These are phyloP conservation scores for Drosophila buzzatii DNA, from an alignment of 2,888 invertebrate genomes.

Conservation along the genomic window DNA sequence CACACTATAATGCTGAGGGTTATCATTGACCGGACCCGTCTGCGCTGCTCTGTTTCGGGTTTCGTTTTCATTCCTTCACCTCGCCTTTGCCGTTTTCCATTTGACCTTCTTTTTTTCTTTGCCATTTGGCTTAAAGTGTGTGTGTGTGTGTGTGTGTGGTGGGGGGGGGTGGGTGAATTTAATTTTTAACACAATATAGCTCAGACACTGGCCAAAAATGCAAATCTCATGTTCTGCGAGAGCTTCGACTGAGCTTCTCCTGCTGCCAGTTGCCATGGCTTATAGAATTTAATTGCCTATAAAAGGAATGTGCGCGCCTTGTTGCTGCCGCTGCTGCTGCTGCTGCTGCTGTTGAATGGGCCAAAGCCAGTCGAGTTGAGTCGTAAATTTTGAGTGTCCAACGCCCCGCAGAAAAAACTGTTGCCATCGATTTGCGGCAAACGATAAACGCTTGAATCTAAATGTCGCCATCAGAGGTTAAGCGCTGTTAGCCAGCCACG, in stretches of 20 bases:
- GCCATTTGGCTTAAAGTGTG: background rate
- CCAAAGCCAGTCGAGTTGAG: slow-evolving; percentile 26
- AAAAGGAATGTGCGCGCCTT: slow-evolving; percentile 76
- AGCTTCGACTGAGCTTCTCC: slow-evolving; percentile 39
- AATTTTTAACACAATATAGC: slow-evolving; percentile 34
- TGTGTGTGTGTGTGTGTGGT: no score
- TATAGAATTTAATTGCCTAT: slow-evolving; percentile 84
- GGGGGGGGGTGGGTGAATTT: slow-evolving; percentile 6
- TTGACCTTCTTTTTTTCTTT: slow-evolving; percentile 43
- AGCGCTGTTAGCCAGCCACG: slow-evolving; percentile 43
- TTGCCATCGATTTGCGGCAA: slow-evolving; percentile 48
- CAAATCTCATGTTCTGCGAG: slow-evolving; percentile 41
- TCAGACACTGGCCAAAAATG: slow-evolving; percentile 35
- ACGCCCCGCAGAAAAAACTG: slow-evolving; percentile 9
- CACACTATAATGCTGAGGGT: slow-evolving; percentile 62
- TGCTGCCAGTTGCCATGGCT: slow-evolving; percentile 65
- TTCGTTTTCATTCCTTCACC: slow-evolving; percentile 9
- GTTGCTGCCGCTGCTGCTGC: slow-evolving; percentile 20
- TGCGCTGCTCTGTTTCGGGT: slow-evolving; percentile 22
- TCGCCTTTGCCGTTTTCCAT: slow-evolving; percentile 25
- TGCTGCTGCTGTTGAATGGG: background rate
- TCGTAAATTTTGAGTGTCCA: slow-evolving; percentile 56
- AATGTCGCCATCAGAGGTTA: slow-evolving; percentile 66
- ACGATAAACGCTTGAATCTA: slow-evolving; percentile 58
- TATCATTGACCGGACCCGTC: slow-evolving; percentile 50